These are phyloP conservation scores for Porites lutea DNA, from an alignment of 64 coral and sea anemone genomes.

Conservation along the genomic window DNA sequence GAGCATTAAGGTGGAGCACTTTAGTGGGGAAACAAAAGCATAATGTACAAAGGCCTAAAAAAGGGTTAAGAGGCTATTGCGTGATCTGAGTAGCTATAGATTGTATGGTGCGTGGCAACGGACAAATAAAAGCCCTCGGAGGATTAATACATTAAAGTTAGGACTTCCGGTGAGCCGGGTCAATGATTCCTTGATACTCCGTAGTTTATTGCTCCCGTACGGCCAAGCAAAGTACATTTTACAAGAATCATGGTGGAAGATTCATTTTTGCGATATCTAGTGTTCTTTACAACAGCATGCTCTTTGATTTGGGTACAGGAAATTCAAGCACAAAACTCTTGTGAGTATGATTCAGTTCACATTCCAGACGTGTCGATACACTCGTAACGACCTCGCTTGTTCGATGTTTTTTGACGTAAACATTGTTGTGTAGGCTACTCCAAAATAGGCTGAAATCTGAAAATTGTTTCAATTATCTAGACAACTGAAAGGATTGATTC, in stretches of 20 bases:
- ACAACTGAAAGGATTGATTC: neutral
- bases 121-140: neutral
- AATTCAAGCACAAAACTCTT: neutral
- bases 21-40: too few species aligned
- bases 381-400: too few species aligned
- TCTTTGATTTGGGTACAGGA: neutral
- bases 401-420: too few species aligned
- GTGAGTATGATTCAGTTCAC: constrained; percentile 2
- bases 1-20: too few species aligned
- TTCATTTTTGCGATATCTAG: neutral
- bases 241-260: neutral
- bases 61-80: too few species aligned
- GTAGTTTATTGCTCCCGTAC: neutral
- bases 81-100: too few species aligned
- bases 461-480: neutral
- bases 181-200: neutral
- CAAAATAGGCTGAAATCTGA: neutral
- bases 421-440: neutral
- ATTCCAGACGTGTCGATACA: neutral
- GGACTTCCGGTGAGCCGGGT: constrained; percentile 8
- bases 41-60: too few species aligned
- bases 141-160: neutral
- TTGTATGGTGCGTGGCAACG: too few species aligned
- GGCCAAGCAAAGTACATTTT: neutral
- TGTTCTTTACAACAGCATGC: neutral